phyloP scores from a whole-genome alignment of 2,113 vertebrate species.

The Cynocephalus volans region DNA sequence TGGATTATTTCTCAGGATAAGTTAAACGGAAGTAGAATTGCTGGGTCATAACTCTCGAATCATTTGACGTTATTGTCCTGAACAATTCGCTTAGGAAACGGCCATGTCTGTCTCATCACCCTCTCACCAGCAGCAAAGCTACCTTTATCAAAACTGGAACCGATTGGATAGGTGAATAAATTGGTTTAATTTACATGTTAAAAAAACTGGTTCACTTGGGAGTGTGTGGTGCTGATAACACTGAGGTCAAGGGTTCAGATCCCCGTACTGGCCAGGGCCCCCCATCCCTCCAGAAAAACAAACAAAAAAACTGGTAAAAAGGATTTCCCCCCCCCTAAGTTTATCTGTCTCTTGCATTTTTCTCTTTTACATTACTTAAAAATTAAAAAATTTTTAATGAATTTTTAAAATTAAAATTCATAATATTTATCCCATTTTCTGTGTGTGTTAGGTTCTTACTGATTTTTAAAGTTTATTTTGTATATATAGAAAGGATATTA shows the following conservation, averaged over 20 bases:
- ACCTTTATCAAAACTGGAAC: not conserved
- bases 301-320: not conserved
- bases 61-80: not conserved
- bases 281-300: no score
- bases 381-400: no score
- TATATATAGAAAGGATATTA: not conserved
- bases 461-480: not conserved
- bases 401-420: no score
- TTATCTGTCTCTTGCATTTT: not conserved
- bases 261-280: no score
- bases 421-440: not conserved
- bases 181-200: not conserved
- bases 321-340: not conserved
- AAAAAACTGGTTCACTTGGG: not conserved
- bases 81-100: not conserved
- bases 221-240: no score
- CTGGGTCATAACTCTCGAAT: accelerated
- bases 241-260: no score
- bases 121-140: not conserved
- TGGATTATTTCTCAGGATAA: not conserved
- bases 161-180: not conserved
- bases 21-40: not conserved
- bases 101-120: accelerated
- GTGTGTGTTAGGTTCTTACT: not conserved
- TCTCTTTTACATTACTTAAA: not conserved